phyloP scores from a whole-genome alignment of 2,888 invertebrate species.

The Antitype chi region DNA sequence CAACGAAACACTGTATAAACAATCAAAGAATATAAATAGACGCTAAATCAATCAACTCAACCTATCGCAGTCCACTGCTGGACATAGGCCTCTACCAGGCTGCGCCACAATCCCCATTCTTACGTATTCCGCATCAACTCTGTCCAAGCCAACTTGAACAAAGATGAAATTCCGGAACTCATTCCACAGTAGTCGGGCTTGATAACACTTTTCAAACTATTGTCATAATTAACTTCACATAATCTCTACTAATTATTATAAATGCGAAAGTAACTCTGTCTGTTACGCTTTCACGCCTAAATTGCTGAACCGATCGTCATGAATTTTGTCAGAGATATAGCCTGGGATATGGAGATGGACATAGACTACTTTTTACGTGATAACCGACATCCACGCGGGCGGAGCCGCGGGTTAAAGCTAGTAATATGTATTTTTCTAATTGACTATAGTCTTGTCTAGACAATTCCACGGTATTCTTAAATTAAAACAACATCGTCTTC shows the following conservation, averaged over 20 bases:
- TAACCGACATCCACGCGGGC: no score
- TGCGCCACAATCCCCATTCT: no score
- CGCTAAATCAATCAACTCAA: background rate
- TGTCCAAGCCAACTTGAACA: background rate
- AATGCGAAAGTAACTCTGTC: no score
- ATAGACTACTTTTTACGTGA: no score
- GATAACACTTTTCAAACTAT: no score
- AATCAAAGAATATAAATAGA: background rate
- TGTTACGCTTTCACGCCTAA: no score
- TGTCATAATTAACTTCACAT: background rate
- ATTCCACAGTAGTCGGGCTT: background rate
- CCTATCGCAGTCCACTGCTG: background rate
- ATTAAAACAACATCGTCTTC: conserved; percentile 1
- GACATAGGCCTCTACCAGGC: no score
- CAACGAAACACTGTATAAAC: background rate
- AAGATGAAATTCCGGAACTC: background rate
- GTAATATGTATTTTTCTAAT: background rate
- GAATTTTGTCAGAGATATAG: no score
- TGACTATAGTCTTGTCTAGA: background rate
- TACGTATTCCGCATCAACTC: background rate
- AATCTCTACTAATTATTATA: no score
- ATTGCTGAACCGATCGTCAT: no score
- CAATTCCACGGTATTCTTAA: background rate
- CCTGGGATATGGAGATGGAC: no score
- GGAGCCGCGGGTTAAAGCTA: no score